A percentile compares a stretch with the other conserved stretches of the same genome.
Evolutionary conservation across 2,797 vertebrate species (phyloP).

Genomic region (Epinephelus awoara): DNA sequence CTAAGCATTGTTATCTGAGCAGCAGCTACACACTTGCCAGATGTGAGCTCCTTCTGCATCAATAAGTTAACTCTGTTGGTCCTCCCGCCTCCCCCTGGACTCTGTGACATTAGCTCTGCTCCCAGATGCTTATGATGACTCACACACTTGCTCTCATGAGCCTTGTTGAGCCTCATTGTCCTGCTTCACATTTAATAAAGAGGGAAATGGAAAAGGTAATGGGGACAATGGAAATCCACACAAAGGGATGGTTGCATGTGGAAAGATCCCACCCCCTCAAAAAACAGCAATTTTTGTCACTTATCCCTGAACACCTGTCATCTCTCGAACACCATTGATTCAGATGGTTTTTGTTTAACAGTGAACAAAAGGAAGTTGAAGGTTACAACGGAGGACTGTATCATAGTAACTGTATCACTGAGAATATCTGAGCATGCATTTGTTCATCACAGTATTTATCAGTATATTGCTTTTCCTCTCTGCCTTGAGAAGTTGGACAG

Average conservation of each 20-base stretch:
- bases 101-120: slow-evolving; percentile 66
- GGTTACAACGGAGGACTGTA: background rate
- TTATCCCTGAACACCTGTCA: background rate
- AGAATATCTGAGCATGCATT: background rate
- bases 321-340: background rate
- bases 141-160: slow-evolving; percentile 51
- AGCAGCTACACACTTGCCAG: slow-evolving; percentile 40
- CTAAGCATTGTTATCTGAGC: slow-evolving; percentile 38
- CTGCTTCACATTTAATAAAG: slow-evolving; percentile 48
- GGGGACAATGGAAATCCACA: slow-evolving; percentile 8
- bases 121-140: slow-evolving; percentile 65
- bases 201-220: slow-evolving; percentile 15
- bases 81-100: slow-evolving; percentile 43
- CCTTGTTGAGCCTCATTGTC: slow-evolving; percentile 44
- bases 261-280: background rate
- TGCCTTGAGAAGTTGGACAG: slow-evolving; percentile 11
- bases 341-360: background rate
- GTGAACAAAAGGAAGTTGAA: slow-evolving; percentile 13
- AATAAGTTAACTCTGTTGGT: slow-evolving; percentile 61
- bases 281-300: background rate
- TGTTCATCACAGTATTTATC: background rate
- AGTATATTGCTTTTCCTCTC: background rate
- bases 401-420: background rate
- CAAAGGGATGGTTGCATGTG: slow-evolving; percentile 4
- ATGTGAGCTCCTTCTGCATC: slow-evolving; percentile 57